Evolutionary conservation across 2,113 vertebrate species (phyloP), one percentile per base, ranked within the genome.

Genomic region (Oxygymnocypris stewartii): DNA sequence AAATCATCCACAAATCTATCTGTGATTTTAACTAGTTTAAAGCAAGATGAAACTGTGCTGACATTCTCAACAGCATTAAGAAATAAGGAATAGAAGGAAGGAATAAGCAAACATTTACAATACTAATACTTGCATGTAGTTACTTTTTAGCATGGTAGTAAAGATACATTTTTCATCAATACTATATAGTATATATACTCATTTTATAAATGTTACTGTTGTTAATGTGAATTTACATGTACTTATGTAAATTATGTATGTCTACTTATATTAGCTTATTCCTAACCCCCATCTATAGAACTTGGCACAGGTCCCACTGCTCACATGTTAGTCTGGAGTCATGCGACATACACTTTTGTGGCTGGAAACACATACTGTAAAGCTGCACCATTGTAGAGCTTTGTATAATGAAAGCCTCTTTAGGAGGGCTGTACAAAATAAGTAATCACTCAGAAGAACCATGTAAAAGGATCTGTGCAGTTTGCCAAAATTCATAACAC

Each of bases 391-490:
- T n/a, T 14, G 31, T 11, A 40, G 31, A 59, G 77, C 51, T 59
- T 57, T 57, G 20, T n/a, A 79, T 79, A 81, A 28, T 18, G 44
- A 57, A 65, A 44, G 79, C 37, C 57, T 65, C 6, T 63, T n/a
- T 44, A 42, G 57, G 37, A 63, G 59, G 23, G 11, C 65, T 13
- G 47, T 51, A 25, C 54, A 81, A 42, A 81, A 81, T 2, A 42
- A 81, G 57, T 42, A 37, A 44, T 81, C 65, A 28, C 79, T 65
- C 57, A 63, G 59, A 65, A 81, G 79, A 42, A 63, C 35, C 37
- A 63, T 44, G 59, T 81, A 65, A 81, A 81, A 44, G 79, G 51
- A 79, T 78, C 47, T 78, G 9, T 54, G 76, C 23, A 47, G 79
- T 65, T 81, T 81, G 79, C 79, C 37, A 42, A 59, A 65, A 63